Evolutionary conservation across 2,888 invertebrate genomes (phyloP).

Genomic region (Melanotus villosus): DNA sequence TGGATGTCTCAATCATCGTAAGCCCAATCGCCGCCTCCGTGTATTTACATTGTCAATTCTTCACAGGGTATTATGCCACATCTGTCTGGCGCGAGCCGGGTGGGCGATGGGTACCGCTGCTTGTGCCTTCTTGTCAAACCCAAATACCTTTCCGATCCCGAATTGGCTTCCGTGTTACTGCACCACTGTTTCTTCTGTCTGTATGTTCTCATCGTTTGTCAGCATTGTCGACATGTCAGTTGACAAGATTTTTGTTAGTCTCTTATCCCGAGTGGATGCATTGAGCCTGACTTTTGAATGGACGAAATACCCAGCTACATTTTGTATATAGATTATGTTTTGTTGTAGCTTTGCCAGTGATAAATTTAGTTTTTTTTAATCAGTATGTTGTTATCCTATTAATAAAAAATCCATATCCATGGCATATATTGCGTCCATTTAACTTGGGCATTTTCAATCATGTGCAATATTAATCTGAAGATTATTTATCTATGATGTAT

Average conservation of each 20-base stretch:
- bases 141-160: conserved; percentile 57
- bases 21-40: conserved; percentile 60
- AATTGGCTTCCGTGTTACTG: conserved; percentile 66
- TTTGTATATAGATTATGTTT: conserved; percentile 65
- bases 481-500: conserved; percentile 70
- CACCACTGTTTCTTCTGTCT: conserved; percentile 60
- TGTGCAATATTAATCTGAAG: conserved; percentile 69
- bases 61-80: conserved; percentile 55
- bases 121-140: conserved; percentile 66
- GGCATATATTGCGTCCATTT: conserved; percentile 67
- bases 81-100: conserved; percentile 43
- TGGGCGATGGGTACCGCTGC: conserved; percentile 61
- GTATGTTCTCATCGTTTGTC: conserved; percentile 57
- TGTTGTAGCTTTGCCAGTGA: conserved; percentile 64
- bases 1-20: conserved; percentile 65
- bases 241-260: conserved; percentile 63
- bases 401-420: conserved; percentile 56
- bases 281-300: conserved; percentile 64
- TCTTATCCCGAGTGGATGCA: conserved; percentile 53
- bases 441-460: conserved; percentile 67
- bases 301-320: conserved; percentile 66
- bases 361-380: conserved; percentile 53
- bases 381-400: conserved; percentile 51
- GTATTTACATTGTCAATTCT: conserved; percentile 52
- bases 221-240: conserved; percentile 57